Evolutionary conservation across 2,888 invertebrate genomes (phyloP), one percentile per base, ranked within the genome.

Genomic region (Trisateles emortualis): DNA sequence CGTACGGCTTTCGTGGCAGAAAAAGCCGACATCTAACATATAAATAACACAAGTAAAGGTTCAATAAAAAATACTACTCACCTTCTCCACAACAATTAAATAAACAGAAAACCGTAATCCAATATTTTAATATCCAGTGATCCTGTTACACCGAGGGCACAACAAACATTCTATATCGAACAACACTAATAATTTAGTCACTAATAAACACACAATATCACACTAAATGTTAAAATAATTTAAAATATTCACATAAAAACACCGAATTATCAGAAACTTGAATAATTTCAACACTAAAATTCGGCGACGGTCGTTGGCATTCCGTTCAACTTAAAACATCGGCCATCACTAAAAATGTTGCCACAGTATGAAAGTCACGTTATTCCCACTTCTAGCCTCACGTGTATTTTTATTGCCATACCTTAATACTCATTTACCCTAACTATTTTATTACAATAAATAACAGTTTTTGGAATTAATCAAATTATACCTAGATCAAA

Each of bases 341-440:
- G 88, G 92, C 92, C 92, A 92, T 92, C 80, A 91, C 92, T 92
- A 66, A 84, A 84, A 90, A 87, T 85, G 84, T 85, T 85, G 81
- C 85, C 82, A 84, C 66, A 52, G 59, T 71, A 62, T 63, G 58
- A 74, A 65, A 80, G 86, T 90, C 87, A 89, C 87, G 85, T 86
- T 87, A 81, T 77, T 80, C 75, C 79, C 76, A 64, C 67, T 67
- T 59, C 71, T 62, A 52, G 64, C 51, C 82, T 83, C 86, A 87
- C 83, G 83, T 84, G 83, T 80, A 69, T 64, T 60, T 71, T 60
- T 72, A 68, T 81, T 86, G 71, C 84, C 72, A 78, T 36, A 42
- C 38, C 17, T 40, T 36, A 46, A 56, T 47, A 50, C 24, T 29
- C 33, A n/a, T 61, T 70, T 22, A 22, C 61, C 66, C 43, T n/a